Evolutionary conservation across 2,888 invertebrate genomes (phyloP).

Genomic region (Aelia acuminata): DNA sequence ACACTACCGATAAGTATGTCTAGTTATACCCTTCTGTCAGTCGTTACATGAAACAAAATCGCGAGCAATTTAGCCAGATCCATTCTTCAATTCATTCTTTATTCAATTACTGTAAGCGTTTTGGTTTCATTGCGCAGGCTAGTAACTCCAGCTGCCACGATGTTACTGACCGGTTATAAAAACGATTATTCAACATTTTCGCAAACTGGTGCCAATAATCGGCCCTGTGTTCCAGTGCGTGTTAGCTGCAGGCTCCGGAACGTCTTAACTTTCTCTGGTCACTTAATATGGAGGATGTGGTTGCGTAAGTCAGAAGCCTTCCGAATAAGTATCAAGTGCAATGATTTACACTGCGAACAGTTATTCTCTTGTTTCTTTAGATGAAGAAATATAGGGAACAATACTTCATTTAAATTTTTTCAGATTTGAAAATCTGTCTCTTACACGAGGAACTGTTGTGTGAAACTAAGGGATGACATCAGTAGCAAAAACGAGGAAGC

Average conservation of each 20-base stretch:
- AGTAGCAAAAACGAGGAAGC: too few species aligned
- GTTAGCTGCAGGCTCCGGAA: not conserved
- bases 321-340: conserved; percentile 1
- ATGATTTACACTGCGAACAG: not conserved
- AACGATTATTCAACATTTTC: not conserved
- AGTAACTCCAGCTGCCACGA: not conserved
- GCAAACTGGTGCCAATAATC: not conserved
- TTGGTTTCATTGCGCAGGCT: not conserved
- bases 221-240: not conserved
- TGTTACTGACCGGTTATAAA: not conserved
- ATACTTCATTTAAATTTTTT: too few species aligned
- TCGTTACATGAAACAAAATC: not conserved
- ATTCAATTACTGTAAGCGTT: not conserved
- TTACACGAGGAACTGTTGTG: too few species aligned
- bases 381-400: too few species aligned
- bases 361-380: not conserved
- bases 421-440: too few species aligned
- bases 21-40: not conserved
- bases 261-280: conserved; percentile 22
- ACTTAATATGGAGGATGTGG: conserved; percentile 15
- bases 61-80: not conserved
- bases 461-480: too few species aligned
- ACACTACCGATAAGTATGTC: not conserved
- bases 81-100: not conserved
- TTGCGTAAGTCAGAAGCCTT: not conserved